These are phyloP conservation scores for Polietes domitor DNA, from an alignment of 2,888 invertebrate genomes.

Conservation along the genomic window DNA sequence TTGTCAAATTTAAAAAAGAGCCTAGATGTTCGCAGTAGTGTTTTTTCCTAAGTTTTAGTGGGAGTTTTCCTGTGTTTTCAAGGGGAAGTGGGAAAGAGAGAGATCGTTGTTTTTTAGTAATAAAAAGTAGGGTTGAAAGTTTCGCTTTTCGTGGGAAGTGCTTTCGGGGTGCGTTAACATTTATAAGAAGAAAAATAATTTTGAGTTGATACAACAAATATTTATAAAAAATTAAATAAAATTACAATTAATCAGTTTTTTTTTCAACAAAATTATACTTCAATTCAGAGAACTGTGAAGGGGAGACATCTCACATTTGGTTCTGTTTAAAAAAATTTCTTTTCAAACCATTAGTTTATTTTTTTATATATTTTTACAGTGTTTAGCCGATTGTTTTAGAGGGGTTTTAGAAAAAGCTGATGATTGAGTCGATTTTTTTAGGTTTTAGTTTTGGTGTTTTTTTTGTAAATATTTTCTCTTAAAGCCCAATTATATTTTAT, in stretches of 20 bases:
- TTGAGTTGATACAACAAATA: constrained; percentile 59
- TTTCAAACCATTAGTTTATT: constrained; percentile 39
- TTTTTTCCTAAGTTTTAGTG: constrained; percentile 62
- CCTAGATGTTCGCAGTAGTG: constrained; percentile 19
- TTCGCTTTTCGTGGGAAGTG: constrained; percentile 17
- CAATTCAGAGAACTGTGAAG: constrained; percentile 88
- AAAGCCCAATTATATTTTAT: constrained; percentile 52
- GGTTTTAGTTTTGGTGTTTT: constrained; percentile 40
- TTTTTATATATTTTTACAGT: constrained; percentile 51
- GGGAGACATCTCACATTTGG: constrained; percentile 85
- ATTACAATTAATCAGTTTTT: constrained; percentile 32
- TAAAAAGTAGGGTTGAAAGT: not conserved
- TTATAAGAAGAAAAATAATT: constrained; percentile 68
- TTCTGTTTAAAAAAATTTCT: constrained; percentile 60
- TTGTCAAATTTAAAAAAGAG: constrained; percentile 7
- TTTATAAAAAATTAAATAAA: constrained; percentile 31
- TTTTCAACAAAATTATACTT: constrained; percentile 42
- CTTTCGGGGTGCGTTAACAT: constrained; percentile 65
- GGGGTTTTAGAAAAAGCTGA: constrained; percentile 62
- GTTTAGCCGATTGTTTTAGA: constrained; percentile 44
- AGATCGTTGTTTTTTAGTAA: not conserved
- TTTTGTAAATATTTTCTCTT: constrained; percentile 41
- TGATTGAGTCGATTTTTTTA: constrained; percentile 40
- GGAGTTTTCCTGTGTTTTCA: constrained; percentile 55
- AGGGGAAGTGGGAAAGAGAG: not conserved